phyloP scores from a whole-genome alignment of 2,113 vertebrate genomes.

The Vidua chalybeata region DNA sequence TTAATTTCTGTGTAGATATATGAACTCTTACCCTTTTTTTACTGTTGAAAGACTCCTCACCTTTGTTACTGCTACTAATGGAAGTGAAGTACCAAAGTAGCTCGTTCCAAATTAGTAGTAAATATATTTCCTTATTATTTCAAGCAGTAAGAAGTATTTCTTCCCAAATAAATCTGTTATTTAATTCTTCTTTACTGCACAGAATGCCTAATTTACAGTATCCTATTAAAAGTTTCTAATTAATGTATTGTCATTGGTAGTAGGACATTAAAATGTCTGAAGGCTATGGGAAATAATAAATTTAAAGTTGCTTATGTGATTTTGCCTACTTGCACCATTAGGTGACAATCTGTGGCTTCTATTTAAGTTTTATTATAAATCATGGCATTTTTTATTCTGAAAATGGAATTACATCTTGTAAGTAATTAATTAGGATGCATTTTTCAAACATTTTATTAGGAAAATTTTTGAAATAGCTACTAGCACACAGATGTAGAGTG shows the following conservation, averaged over 20 bases:
- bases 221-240: slow-evolving; percentile 58
- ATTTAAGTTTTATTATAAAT: slow-evolving; percentile 51
- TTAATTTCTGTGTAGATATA: neutral
- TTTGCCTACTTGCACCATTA: slow-evolving; percentile 26
- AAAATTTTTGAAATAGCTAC: neutral
- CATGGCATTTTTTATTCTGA: slow-evolving; percentile 13
- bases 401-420: neutral
- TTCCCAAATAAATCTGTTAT: slow-evolving; percentile 30
- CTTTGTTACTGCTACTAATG: neutral
- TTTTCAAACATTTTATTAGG: slow-evolving; percentile 15
- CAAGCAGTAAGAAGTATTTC: neutral
- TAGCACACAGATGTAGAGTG: neutral
- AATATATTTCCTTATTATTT: neutral
- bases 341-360: slow-evolving; percentile 19
- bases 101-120: neutral
- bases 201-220: slow-evolving; percentile 58
- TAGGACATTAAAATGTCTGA: slow-evolving; percentile 58
- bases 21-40: neutral
- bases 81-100: neutral
- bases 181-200: slow-evolving; percentile 38
- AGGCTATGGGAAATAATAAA: slow-evolving; percentile 56
- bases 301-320: slow-evolving; percentile 22
- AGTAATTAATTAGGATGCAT: slow-evolving; percentile 17
- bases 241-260: slow-evolving; percentile 59
- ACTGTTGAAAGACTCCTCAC: neutral